Percentiles rank a stretch among this genome's conserved stretches.
These are phyloP conservation scores for Todiramphus chloris DNA, from an alignment of 2,113 vertebrate species.

Conservation along the genomic window DNA sequence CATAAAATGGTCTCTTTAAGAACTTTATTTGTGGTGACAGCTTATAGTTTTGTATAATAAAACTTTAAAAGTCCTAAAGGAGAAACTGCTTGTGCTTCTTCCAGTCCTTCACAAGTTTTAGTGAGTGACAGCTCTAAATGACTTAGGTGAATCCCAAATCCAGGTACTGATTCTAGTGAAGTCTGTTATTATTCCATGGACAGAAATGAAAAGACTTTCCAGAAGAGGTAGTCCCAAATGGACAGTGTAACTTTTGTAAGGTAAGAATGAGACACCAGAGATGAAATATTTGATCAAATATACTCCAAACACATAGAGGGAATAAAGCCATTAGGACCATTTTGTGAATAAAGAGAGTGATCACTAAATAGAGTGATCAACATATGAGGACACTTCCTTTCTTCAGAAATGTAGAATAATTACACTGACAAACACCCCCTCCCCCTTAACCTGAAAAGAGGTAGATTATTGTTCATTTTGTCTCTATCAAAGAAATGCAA, in stretches of 20 bases:
- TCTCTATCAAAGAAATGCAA: not conserved
- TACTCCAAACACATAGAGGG: not conserved
- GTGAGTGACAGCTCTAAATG: not conserved
- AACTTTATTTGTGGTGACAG: not conserved
- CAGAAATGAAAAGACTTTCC: not conserved
- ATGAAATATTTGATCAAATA: not conserved
- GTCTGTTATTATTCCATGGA: not conserved
- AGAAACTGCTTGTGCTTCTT: not conserved
- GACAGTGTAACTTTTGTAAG: not conserved
- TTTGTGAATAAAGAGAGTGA: not conserved
- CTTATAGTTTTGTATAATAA: not conserved
- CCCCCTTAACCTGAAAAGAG: not conserved
- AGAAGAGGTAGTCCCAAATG: not conserved
- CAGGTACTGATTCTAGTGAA: not conserved
- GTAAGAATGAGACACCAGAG: not conserved
- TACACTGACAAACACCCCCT: not conserved
- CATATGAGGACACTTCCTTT: not conserved
- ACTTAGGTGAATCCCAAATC: not conserved
- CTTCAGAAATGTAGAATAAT: not conserved
- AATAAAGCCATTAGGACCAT: not conserved
- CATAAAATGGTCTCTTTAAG: not conserved
- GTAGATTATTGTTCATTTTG: not conserved
- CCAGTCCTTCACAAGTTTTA: not conserved
- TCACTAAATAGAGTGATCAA: not conserved
- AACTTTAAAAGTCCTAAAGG: not conserved